Percentiles rank a stretch among this genome's conserved stretches.
These are phyloP conservation scores for Gallinago undulata DNA, from an alignment of 2,113 vertebrate species.

Conservation along the genomic window DNA sequence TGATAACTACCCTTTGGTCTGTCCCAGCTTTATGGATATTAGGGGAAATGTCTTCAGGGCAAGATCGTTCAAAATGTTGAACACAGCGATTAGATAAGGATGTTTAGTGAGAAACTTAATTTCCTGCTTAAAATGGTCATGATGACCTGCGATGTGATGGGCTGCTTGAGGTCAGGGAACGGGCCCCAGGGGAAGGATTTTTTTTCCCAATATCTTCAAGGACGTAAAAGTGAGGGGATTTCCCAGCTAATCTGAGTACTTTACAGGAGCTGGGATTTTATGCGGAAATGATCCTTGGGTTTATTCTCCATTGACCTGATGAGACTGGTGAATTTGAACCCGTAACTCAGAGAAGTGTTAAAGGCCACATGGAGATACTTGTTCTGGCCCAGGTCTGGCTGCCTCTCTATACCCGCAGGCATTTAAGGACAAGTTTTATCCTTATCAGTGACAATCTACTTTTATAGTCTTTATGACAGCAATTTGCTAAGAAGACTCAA, in stretches of 20 bases:
- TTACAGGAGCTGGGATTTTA: neutral
- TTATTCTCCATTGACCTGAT: neutral
- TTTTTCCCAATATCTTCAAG: neutral
- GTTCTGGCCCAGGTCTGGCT: neutral
- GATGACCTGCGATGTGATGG: neutral
- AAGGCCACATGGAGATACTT: neutral
- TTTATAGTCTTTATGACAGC: neutral
- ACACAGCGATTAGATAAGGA: neutral
- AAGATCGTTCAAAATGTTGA: neutral
- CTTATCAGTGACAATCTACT: neutral
- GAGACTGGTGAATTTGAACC: neutral
- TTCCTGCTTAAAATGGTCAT: conserved; percentile 5
- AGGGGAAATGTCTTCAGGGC: neutral
- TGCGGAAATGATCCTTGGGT: neutral
- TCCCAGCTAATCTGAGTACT: neutral
- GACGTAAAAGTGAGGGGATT: neutral
- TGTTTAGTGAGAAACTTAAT: neutral
- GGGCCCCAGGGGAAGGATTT: neutral
- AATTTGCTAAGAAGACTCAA: neutral
- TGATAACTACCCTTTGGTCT: neutral
- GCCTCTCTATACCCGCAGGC: neutral
- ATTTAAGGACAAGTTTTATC: neutral
- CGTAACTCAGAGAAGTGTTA: neutral
- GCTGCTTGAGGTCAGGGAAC: neutral
- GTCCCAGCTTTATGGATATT: neutral